Evolutionary conservation across 2,113 vertebrate species (phyloP).

Genomic region (Lampris megalopsis): DNA sequence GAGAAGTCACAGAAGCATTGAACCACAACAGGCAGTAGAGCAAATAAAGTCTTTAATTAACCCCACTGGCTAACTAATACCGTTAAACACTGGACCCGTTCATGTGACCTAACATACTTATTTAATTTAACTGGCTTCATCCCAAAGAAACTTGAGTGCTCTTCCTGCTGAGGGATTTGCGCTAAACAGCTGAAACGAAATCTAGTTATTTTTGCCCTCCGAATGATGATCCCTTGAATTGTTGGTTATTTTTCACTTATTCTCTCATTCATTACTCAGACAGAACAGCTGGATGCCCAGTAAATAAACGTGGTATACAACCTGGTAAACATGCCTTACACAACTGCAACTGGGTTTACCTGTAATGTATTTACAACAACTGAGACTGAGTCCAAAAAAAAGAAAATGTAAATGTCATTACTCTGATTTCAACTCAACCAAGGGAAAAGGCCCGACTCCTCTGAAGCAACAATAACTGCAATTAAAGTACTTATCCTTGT

Average conservation of each 20-base stretch:
- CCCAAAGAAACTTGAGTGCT: slow-evolving; percentile 2
- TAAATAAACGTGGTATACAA: slow-evolving; percentile 39
- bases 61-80: slow-evolving; percentile 27
- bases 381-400: slow-evolving; percentile 26
- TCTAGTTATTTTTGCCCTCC: slow-evolving; percentile 45
- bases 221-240: slow-evolving; percentile 19
- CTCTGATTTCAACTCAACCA: too few relatives aligned
- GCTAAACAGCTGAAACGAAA: background rate
- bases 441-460: too few relatives aligned
- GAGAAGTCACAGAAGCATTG: slow-evolving; percentile 47
- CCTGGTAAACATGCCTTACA: slow-evolving; percentile 20
- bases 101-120: slow-evolving; percentile 6
- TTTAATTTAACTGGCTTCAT: slow-evolving; percentile 11
- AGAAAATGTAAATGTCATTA: background rate
- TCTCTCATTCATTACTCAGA: slow-evolving; percentile 39
- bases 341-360: slow-evolving; percentile 19
- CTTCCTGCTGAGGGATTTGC: slow-evolving; percentile 6
- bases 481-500: too few relatives aligned
- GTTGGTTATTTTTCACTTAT: slow-evolving; percentile 41
- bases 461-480: too few relatives aligned
- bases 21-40: slow-evolving; percentile 6
- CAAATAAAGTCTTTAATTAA: slow-evolving; percentile 45
- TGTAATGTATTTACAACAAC: slow-evolving; percentile 5
- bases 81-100: slow-evolving; percentile 16
- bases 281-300: slow-evolving; percentile 23